Evolutionary conservation across 53 echinoderm and acorn worm genomes (phyloP).

Genomic region (Paracentrotus lividus): DNA sequence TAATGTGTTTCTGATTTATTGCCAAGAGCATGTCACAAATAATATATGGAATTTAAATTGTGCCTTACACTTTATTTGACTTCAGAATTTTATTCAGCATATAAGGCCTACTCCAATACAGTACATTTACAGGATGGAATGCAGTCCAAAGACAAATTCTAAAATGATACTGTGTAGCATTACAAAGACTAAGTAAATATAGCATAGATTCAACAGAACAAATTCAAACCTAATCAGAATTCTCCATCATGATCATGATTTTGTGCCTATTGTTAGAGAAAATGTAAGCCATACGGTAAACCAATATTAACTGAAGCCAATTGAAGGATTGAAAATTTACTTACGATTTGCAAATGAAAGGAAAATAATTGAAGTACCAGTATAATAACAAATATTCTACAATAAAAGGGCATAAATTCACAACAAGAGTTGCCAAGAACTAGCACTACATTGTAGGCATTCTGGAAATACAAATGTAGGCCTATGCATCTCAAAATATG

Average conservation of each 20-base stretch:
- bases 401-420: background rate
- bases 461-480: background rate
- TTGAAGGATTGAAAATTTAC: too few relatives aligned
- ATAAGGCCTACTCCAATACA: background rate
- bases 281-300: too few relatives aligned
- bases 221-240: too few relatives aligned
- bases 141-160: too few relatives aligned
- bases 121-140: background rate
- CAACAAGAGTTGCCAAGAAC: background rate
- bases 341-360: too few relatives aligned
- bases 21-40: background rate
- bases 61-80: background rate
- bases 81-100: background rate
- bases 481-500: background rate
- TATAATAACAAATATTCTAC: background rate
- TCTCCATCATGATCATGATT: too few relatives aligned
- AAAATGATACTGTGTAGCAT: background rate
- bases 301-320: too few relatives aligned
- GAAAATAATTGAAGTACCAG: too few relatives aligned
- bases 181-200: background rate
- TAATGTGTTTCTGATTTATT: background rate
- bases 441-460: too few relatives aligned
- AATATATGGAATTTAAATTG: too few relatives aligned
- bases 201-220: too few relatives aligned
- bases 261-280: too few relatives aligned